Conservation (phyloP, 2,797 vertebrate genomes). For the Aulostomus chinensis region DNA sequence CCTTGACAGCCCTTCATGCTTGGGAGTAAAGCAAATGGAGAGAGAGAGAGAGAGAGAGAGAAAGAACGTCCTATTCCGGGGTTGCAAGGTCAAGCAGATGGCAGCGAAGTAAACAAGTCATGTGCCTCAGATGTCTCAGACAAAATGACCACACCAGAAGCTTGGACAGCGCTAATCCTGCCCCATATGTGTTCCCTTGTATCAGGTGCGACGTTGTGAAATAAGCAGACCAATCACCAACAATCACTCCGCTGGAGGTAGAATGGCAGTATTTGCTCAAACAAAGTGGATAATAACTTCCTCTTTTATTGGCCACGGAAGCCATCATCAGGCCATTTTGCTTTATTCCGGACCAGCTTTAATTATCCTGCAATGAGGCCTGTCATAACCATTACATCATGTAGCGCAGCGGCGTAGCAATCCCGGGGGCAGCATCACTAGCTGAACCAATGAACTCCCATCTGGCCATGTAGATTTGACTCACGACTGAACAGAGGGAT, state of each 20-base stretch:
- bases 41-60: conserved; percentile 7
- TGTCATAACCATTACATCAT: conserved; percentile 72
- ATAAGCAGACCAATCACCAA: conserved; percentile 28
- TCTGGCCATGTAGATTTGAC: conserved; percentile 56
- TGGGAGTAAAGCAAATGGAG: conserved; percentile 13
- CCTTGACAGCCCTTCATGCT: conserved; percentile 36
- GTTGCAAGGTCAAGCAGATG: conserved; percentile 58
- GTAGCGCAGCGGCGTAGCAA: conserved; percentile 45
- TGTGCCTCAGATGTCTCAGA: conserved; percentile 20
- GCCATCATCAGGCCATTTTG: conserved; percentile 43
- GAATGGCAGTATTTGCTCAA: conserved; percentile 26
- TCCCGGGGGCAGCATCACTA: conserved; percentile 56
- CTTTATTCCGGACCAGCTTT: conserved; percentile 61
- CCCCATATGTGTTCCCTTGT: conserved; percentile 18
- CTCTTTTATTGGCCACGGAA: conserved; percentile 31
- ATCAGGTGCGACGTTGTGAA: conserved; percentile 25
- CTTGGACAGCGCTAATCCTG: conserved; percentile 18
- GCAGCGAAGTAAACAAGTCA: conserved; percentile 48
- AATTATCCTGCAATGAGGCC: conserved; percentile 65
- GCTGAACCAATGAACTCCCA: conserved; percentile 58
- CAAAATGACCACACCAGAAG: conserved; percentile 16
- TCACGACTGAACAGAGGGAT: conserved; percentile 42
- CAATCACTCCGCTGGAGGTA: conserved; percentile 26
- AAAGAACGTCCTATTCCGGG: conserved; percentile 11
- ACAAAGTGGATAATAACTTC: conserved; percentile 53